These are phyloP conservation scores for Drosophila aldrichi DNA, from an alignment of 2,888 invertebrate species.

Conservation along the genomic window DNA sequence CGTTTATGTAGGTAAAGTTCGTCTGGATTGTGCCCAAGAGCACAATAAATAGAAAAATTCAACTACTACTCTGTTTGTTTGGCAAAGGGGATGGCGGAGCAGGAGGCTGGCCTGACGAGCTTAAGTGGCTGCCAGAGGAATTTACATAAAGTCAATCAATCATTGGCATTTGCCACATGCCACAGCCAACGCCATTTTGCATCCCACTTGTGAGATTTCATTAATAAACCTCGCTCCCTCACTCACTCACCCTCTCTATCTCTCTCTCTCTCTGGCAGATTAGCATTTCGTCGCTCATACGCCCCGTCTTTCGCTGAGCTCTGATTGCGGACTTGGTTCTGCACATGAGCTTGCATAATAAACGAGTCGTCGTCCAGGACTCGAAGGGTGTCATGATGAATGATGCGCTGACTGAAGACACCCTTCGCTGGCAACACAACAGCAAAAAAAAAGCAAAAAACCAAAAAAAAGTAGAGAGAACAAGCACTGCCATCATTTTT, in stretches of 20 bases:
- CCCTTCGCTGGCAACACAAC: constrained; percentile 5
- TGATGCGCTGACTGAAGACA: constrained; percentile 57
- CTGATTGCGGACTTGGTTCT: constrained; percentile 34
- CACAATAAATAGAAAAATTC: constrained; percentile 63
- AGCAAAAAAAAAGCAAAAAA: too few species aligned
- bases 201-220: constrained; percentile 78
- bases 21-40: constrained; percentile 67
- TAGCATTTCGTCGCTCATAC: constrained; percentile 79
- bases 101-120: constrained; percentile 5
- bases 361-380: constrained; percentile 56
- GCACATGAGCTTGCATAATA: constrained; percentile 82
- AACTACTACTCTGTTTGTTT: constrained; percentile 50
- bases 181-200: constrained; percentile 69
- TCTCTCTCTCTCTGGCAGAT: constrained; percentile 43
- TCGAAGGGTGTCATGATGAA: constrained; percentile 80
- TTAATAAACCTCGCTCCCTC: constrained; percentile 59
- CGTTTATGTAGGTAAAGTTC: constrained; percentile 44
- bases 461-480: constrained; percentile 1
- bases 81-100: too few species aligned
- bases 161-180: constrained; percentile 62
- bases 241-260: too few species aligned
- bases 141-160: constrained; percentile 81
- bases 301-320: constrained; percentile 42
- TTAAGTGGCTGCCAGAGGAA: constrained; percentile 71
- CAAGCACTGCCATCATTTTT: constrained; percentile 75